Evolutionary conservation across 2,113 vertebrate species (phyloP).

Genomic region (Lepisosteus osseus): DNA sequence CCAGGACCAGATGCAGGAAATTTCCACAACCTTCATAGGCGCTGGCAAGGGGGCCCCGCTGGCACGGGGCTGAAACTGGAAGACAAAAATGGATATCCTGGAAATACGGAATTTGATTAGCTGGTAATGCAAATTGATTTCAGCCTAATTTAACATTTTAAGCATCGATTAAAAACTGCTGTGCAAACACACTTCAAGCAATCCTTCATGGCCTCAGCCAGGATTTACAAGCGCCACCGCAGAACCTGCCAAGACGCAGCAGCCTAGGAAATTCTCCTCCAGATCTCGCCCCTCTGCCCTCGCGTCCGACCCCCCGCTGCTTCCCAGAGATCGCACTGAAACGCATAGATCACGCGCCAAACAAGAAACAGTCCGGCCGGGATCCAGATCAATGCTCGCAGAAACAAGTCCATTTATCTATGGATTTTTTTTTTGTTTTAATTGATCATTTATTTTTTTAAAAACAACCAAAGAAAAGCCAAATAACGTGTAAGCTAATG

Average conservation of each 20-base stretch:
- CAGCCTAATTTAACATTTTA: conserved; percentile 29
- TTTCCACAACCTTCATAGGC: neutral
- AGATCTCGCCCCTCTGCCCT: no score
- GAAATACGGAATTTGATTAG: conserved; percentile 25
- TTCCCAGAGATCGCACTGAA: no score
- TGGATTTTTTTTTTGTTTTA: no score
- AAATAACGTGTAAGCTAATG: no score
- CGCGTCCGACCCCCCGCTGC: no score
- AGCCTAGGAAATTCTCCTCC: no score
- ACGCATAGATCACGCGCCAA: no score
- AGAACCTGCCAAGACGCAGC: conserved; percentile 13
- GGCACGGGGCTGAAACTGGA: neutral
- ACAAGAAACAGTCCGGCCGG: no score
- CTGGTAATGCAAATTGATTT: conserved; percentile 28
- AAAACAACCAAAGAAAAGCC: no score
- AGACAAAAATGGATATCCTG: conserved; percentile 15
- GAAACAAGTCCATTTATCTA: no score
- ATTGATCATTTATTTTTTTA: no score
- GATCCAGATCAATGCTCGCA: no score
- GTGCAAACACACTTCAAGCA: conserved; percentile 21
- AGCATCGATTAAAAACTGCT: conserved; percentile 28
- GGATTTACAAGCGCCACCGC: conserved; percentile 20
- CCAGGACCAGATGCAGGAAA: conserved; percentile 21
- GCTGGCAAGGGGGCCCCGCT: neutral
- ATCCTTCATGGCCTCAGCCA: conserved; percentile 12